Conservation (phyloP, 1,140 invertebrate species). For the Andricus grossulariae region DNA sequence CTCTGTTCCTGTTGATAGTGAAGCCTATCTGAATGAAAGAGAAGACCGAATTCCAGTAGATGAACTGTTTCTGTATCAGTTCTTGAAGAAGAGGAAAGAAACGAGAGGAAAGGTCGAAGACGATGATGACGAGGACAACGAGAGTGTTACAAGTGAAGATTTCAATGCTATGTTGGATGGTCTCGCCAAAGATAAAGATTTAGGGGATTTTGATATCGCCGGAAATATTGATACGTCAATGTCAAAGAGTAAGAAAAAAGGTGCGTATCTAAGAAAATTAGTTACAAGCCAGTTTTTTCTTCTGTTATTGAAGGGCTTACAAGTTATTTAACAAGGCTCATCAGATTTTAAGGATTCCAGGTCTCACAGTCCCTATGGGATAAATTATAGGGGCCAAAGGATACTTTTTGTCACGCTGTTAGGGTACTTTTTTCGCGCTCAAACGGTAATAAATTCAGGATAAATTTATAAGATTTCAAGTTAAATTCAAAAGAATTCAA, state of each 20-base stretch:
- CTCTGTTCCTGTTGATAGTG: conserved; percentile 81
- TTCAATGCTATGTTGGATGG: conserved; percentile 89
- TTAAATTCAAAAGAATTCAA: no score
- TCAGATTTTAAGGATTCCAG: no score
- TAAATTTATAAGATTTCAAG: no score
- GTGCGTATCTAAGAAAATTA: background rate
- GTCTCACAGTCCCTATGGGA: no score
- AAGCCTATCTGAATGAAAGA: conserved; percentile 82
- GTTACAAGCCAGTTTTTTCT: background rate
- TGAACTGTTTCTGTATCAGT: conserved; percentile 87
- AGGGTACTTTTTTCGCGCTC: no score
- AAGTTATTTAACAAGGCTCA: no score
- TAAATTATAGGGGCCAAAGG: no score
- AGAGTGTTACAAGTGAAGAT: conserved; percentile 92
- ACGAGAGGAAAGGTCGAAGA: conserved; percentile 61
- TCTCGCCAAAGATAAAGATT: conserved; percentile 78
- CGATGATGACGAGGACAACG: conserved; percentile 82
- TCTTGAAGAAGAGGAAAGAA: conserved; percentile 68
- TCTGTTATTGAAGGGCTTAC: background rate
- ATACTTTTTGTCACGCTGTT: no score
- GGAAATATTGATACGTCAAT: conserved; percentile 70
- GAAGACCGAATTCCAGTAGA: conserved; percentile 86
- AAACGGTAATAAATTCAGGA: no score
- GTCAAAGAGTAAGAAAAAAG: conserved; percentile 61
- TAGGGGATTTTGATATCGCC: conserved; percentile 79